Percentiles rank a stretch among this genome's conserved stretches.
Evolutionary conservation across 2,113 vertebrate genomes (phyloP).

Genomic region (Camelus dromedarius): DNA sequence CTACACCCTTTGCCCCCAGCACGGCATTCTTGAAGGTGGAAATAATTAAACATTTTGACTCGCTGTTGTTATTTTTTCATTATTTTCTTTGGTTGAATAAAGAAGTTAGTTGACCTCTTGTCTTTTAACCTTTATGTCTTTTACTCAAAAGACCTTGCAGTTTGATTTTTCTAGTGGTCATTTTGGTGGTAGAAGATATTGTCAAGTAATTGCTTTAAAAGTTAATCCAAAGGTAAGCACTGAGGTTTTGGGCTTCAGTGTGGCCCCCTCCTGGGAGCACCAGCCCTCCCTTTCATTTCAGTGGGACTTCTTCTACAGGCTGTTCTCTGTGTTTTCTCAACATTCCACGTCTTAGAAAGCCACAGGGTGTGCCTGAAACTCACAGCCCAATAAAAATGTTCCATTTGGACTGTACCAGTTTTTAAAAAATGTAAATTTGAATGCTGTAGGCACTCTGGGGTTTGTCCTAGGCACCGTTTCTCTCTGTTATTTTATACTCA

Average conservation of each 20-base stretch:
- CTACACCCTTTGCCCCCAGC: no score
- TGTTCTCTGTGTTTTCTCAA: background rate
- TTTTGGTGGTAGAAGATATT: slow-evolving; percentile 16
- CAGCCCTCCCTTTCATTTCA: background rate
- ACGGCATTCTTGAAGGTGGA: background rate
- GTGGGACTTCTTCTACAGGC: background rate
- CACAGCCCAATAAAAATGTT: background rate
- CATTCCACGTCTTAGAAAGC: background rate
- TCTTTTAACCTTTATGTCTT: background rate
- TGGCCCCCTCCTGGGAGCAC: background rate
- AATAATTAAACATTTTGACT: slow-evolving; percentile 30
- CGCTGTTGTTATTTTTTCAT: background rate
- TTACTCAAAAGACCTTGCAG: background rate
- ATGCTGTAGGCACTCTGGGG: background rate
- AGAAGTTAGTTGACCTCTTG: background rate
- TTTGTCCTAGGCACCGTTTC: background rate
- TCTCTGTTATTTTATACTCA: background rate
- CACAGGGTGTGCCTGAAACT: background rate
- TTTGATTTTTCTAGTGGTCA: slow-evolving; percentile 29
- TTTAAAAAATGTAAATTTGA: background rate
- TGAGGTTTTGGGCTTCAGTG: background rate
- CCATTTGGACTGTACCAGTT: background rate
- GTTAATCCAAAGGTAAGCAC: background rate
- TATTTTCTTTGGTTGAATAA: slow-evolving; percentile 26
- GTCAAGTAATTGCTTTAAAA: background rate